Evolutionary conservation across 37 sponge, comb jelly and placozoan genomes (phyloP), one percentile per base, ranked within the genome.

Genomic region (Tethya wilhelma): DNA sequence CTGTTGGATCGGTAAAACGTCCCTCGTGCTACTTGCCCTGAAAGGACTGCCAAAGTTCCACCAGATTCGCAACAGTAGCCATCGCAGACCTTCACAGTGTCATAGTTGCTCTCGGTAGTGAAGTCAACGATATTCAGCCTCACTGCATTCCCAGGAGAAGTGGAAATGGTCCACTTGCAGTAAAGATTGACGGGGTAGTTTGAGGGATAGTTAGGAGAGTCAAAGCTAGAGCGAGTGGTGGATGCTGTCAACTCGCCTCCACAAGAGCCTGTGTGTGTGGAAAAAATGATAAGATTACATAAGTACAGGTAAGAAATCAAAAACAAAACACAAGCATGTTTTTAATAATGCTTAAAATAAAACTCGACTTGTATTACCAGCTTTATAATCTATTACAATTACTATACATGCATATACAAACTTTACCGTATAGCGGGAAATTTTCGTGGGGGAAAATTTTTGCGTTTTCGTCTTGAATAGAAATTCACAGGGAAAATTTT

Each of bases 81-180:
- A 41, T 73, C 66, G 38, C 80, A 80, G 30, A 87, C 72, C 28
- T 64, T 44, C 55, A 87, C 75, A 28, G 44, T 33, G 44, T 87
- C 87, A 38, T 58, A 80, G 12, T 29, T 25, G 9, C 32, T 5
- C 43, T 79, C 81, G 29, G 68, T 67, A 44, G 14, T 40, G 11
- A 87, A 58, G 36, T 67, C 40, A 42, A 58, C 69, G 59, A 87
- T 67, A 17, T 19, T 42, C 28, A 80, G 37, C 19, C 29, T 23
- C 2, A 87, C 69, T 14, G 17, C 38, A 1, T 3, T 19, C 2
- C 43, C 64, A 0, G 67, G 29, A 37, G 40, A 37, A 40, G 43
- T 78, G 8, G 49, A 66, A 55, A 87, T 65, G 39, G 56, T 87
- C 81, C 82, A 87, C 26, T 14, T 38, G 36, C 87, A 87, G 58